Percentiles rank a stretch among this genome's conserved stretches.
These are phyloP conservation scores for Stenotaenia linearis DNA, from an alignment of 2,888 invertebrate species.

Conservation along the genomic window DNA sequence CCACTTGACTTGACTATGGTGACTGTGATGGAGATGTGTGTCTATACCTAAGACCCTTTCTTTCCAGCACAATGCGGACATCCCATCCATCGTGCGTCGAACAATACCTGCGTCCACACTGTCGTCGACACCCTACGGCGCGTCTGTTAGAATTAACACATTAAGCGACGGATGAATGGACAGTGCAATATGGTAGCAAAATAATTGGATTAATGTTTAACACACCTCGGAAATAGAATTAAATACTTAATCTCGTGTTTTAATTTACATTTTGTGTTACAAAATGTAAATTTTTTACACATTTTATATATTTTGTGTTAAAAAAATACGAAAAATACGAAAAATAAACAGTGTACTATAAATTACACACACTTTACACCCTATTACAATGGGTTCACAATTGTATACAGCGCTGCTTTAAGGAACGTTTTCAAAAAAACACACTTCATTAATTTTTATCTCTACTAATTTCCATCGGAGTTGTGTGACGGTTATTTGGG, in stretches of 20 bases:
- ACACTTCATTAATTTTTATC: conserved; percentile 19
- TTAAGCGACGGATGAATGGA: background rate
- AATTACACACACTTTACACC: no score
- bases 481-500: background rate
- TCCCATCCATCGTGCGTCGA: background rate
- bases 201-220: no score
- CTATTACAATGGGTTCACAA: no score
- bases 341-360: no score
- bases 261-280: no score
- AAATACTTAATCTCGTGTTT: no score
- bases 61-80: background rate
- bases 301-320: no score
- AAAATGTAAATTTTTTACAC: no score
- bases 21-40: background rate
- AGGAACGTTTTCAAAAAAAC: no score
- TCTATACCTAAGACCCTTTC: background rate
- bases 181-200: background rate
- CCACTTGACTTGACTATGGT: background rate
- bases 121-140: background rate
- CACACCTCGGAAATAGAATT: no score
- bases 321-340: no score
- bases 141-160: background rate
- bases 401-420: no score
- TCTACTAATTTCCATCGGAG: background rate
- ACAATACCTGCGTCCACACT: background rate